A percentile compares a stretch with the other conserved stretches of the same genome.
phyloP scores from a whole-genome alignment of 2,113 vertebrate genomes.

The Psilopogon haemacephalus region DNA sequence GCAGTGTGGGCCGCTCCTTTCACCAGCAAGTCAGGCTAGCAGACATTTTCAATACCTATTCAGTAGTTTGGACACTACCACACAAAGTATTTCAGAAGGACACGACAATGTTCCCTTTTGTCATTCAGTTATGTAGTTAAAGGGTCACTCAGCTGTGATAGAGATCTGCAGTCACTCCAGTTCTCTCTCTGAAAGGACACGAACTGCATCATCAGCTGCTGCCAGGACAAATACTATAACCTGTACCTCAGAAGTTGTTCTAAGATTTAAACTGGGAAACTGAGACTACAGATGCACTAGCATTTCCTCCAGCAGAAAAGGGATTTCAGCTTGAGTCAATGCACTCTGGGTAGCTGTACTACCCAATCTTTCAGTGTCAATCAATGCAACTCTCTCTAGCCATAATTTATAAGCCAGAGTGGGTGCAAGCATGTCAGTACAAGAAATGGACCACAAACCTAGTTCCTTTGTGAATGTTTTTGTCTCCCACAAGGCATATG shows the following conservation, averaged over 20 bases:
- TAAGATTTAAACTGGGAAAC: neutral
- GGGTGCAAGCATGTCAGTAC: neutral
- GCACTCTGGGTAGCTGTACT: neutral
- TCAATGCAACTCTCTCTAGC: neutral
- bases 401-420: neutral
- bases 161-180: neutral
- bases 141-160: neutral
- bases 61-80: neutral
- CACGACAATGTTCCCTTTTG: neutral
- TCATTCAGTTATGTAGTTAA: neutral
- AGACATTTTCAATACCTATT: neutral
- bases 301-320: neutral
- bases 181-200: neutral
- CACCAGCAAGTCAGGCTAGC: neutral
- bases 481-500: neutral
- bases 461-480: neutral
- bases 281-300: neutral
- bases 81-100: neutral
- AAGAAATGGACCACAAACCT: neutral
- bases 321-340: neutral
- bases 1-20: neutral
- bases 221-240: neutral
- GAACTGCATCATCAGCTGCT: neutral
- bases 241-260: neutral
- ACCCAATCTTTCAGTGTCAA: neutral